Percentiles rank a stretch among this genome's conserved stretches.
phyloP scores from a whole-genome alignment of 2,888 invertebrate genomes.

The Euphydryas editha region DNA sequence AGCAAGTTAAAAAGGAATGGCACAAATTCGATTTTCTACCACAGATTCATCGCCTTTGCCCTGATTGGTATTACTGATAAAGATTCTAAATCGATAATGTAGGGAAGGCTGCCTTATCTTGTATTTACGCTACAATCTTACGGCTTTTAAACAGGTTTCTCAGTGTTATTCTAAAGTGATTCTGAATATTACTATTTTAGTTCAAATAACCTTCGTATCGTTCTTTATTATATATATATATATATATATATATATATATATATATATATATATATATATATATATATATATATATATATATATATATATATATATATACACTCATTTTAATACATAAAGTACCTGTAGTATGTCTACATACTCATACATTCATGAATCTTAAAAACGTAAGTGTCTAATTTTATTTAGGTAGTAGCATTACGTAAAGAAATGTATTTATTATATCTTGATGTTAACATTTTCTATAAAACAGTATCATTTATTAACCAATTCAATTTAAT shows the following conservation, averaged over 20 bases:
- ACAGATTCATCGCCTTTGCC: conserved; percentile 36
- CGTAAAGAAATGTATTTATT: no score
- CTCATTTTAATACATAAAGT: no score
- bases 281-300: no score
- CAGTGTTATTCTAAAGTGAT: conserved; percentile 13
- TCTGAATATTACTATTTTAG: conserved; percentile 7
- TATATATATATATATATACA: no score
- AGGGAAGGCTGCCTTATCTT: conserved; percentile 39
- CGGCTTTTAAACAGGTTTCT: conserved; percentile 31
- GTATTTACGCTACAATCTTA: conserved; percentile 39
- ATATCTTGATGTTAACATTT: not conserved
- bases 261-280: no score
- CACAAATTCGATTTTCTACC: conserved; percentile 31
- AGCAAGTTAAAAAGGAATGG: conserved; percentile 20
- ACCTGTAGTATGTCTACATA: no score
- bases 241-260: not conserved
- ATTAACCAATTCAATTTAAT: conserved; percentile 33
- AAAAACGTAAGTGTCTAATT: no score
- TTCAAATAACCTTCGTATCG: conserved; percentile 4
- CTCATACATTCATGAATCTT: no score
- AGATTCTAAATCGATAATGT: conserved; percentile 41
- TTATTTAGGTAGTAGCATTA: no score
- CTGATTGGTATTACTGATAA: conserved; percentile 41
- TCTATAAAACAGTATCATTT: not conserved
- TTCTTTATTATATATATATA: not conserved